These are phyloP conservation scores for Pachyramphus minor DNA, from an alignment of 2,113 vertebrate species.

Conservation along the genomic window DNA sequence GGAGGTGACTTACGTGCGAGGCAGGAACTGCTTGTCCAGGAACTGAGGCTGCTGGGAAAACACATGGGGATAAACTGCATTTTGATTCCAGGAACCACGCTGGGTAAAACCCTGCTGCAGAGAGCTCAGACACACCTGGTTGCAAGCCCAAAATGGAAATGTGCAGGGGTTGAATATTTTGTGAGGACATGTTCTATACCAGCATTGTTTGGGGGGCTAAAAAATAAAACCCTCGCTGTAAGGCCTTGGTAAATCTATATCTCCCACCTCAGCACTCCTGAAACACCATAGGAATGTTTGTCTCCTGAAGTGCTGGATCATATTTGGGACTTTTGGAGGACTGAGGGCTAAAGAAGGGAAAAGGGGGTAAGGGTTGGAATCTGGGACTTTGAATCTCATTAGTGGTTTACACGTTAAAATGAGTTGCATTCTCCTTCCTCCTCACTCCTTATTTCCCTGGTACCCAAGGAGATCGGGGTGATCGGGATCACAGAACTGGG, in stretches of 20 bases:
- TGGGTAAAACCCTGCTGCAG: slow-evolving; percentile 34
- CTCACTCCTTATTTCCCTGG: not conserved
- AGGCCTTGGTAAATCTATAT: not conserved
- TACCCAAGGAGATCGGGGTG: not conserved
- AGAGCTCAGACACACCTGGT: slow-evolving; percentile 47
- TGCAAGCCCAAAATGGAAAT: slow-evolving; percentile 64
- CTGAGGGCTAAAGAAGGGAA: not conserved
- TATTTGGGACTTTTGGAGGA: not conserved
- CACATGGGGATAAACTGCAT: slow-evolving; percentile 14
- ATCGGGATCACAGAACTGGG: not conserved
- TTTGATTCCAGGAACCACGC: slow-evolving; percentile 45
- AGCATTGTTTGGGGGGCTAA: slow-evolving; percentile 13
- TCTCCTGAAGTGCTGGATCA: not conserved
- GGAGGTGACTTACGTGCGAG: slow-evolving; percentile 53
- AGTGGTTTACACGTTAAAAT: not conserved
- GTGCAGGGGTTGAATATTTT: slow-evolving; percentile 36
- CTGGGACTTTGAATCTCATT: not conserved
- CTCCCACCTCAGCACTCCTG: slow-evolving; percentile 4
- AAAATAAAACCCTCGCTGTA: not conserved
- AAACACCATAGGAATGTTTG: not conserved
- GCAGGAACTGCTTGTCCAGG: slow-evolving; percentile 59
- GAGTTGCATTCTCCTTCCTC: not conserved
- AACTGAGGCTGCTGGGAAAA: slow-evolving; percentile 43
- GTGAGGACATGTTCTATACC: slow-evolving; percentile 34
- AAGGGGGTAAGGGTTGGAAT: not conserved